A percentile compares a stretch with the other conserved stretches of the same genome.
phyloP scores from a whole-genome alignment of 1,140 invertebrate genomes.

The Chlorops oryzae region DNA sequence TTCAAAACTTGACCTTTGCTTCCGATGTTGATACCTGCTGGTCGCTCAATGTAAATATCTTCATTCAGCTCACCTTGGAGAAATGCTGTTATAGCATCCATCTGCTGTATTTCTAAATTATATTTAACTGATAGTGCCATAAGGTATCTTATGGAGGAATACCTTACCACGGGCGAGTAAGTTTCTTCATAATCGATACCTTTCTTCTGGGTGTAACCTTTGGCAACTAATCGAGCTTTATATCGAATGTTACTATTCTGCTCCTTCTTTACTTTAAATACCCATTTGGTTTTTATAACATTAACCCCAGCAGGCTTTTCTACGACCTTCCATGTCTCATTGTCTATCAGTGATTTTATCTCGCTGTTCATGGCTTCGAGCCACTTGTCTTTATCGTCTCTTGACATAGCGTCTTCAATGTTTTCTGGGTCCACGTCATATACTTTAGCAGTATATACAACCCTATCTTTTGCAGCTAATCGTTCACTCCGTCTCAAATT shows the following conservation, averaged over 20 bases:
- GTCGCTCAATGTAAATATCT: slow-evolving; percentile 47
- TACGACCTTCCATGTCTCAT: slow-evolving; percentile 17
- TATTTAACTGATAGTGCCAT: slow-evolving; percentile 16
- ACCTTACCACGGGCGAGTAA: neutral
- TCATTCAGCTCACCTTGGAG: slow-evolving; percentile 23
- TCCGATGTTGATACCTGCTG: slow-evolving; percentile 20
- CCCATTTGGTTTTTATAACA: slow-evolving; percentile 21
- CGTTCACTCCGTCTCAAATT: too few relatives aligned
- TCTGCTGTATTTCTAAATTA: slow-evolving; percentile 28
- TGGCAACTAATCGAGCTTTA: slow-evolving; percentile 36
- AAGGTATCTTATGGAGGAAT: slow-evolving; percentile 1
- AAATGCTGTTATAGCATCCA: slow-evolving; percentile 23
- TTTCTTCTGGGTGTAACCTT: slow-evolving; percentile 27
- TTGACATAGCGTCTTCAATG: neutral
- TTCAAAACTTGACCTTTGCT: slow-evolving; percentile 11
- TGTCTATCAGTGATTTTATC: neutral
- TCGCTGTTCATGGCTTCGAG: neutral
- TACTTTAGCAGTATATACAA: neutral
- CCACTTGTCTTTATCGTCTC: neutral
- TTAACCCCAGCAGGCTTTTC: slow-evolving; percentile 15
- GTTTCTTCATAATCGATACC: slow-evolving; percentile 25
- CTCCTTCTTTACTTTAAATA: slow-evolving; percentile 19
- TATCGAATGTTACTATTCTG: neutral
- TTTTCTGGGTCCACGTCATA: neutral
- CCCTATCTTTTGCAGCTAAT: neutral